Evolutionary conservation across 2,797 vertebrate species (phyloP).

Genomic region (Crocidura indochinensis): DNA sequence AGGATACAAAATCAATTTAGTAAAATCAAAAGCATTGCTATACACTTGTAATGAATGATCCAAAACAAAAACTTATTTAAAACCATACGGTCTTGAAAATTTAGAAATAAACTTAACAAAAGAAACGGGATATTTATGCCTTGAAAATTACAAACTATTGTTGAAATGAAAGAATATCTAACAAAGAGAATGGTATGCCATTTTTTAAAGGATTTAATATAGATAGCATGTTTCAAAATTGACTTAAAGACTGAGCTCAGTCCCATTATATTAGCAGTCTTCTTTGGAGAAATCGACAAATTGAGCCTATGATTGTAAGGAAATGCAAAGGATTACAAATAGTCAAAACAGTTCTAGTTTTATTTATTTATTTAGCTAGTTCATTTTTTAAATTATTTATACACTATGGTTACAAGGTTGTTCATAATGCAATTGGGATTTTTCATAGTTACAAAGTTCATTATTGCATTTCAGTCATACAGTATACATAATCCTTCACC

Average conservation of each 20-base stretch:
- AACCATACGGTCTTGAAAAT: not conserved
- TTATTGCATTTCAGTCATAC: too few species aligned
- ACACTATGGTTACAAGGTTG: too few species aligned
- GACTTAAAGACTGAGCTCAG: not conserved
- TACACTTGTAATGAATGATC: not conserved
- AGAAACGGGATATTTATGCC: not conserved
- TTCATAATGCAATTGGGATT: too few species aligned
- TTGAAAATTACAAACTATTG: not conserved
- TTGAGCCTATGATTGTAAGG: conserved; percentile 4
- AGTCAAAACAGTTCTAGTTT: conserved; percentile 19
- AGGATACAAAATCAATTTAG: not conserved
- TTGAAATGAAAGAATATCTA: conserved; percentile 6
- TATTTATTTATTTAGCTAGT: too few species aligned
- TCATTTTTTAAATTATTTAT: too few species aligned
- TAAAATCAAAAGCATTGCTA: not conserved
- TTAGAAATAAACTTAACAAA: not conserved
- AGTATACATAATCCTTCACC: too few species aligned
- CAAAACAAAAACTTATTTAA: not conserved
- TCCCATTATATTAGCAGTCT: not conserved
- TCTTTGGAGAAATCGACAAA: conserved; percentile 51
- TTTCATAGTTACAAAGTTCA: too few species aligned
- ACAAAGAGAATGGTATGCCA: not conserved
- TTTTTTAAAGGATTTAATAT: conserved; percentile 26
- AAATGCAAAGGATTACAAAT: conserved; percentile 16
- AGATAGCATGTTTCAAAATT: not conserved